phyloP scores from a whole-genome alignment of 92 coral and sea anemone species.

The Isaurus tuberculatus region DNA sequence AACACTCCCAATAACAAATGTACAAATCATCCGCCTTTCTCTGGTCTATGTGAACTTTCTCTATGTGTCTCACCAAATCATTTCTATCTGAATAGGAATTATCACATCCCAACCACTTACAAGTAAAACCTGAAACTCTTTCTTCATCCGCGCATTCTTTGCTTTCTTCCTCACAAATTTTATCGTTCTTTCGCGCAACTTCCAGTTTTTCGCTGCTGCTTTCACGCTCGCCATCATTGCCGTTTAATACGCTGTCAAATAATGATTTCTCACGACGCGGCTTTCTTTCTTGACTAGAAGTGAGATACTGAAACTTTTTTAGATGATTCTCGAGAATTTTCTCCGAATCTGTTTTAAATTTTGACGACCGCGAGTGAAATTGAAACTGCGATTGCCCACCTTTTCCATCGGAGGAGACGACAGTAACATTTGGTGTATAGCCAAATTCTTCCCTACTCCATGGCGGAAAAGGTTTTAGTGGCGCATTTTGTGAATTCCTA shows the following conservation, averaged over 20 bases:
- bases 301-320: conserved; percentile 73
- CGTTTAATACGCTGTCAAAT: conserved; percentile 52
- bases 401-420: conserved; percentile 86
- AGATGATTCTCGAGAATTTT: conserved; percentile 85
- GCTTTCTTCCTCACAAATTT: conserved; percentile 46
- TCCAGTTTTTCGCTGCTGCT: conserved; percentile 46
- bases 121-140: conserved; percentile 62
- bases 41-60: conserved; percentile 98
- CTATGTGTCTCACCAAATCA: conserved; percentile 95
- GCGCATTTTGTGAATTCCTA: conserved; percentile 40
- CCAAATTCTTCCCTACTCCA: conserved; percentile 70
- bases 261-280: conserved; percentile 54
- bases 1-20: conserved; percentile 97
- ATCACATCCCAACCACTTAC: conserved; percentile 93
- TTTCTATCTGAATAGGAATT: conserved; percentile 88
- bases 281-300: conserved; percentile 70
- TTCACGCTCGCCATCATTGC: conserved; percentile 21
- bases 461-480: conserved; percentile 44
- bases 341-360: conserved; percentile 80
- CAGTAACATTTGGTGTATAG: conserved; percentile 85
- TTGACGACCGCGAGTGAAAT: conserved; percentile 27
- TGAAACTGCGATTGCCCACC: conserved; percentile 72
- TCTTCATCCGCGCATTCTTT: conserved; percentile 64
- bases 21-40: conserved; percentile 97
- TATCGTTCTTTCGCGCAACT: conserved; percentile 57